These are phyloP conservation scores for Tenthredo mesomela DNA, from an alignment of 2,888 invertebrate genomes.

Conservation along the genomic window DNA sequence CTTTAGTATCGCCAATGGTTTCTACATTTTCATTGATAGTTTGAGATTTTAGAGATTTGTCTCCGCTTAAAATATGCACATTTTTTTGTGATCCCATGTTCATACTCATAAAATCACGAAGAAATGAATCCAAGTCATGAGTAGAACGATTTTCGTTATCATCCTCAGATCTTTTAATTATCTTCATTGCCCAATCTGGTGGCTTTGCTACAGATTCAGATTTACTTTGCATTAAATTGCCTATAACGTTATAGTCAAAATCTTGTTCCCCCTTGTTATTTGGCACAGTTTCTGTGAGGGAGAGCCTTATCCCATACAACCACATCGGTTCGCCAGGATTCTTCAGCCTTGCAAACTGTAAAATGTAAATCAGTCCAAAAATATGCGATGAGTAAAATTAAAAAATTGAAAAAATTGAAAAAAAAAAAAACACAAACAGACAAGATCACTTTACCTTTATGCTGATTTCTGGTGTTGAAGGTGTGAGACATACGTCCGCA, in stretches of 20 bases:
- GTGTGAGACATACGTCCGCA: conserved; percentile 69
- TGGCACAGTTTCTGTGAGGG: conserved; percentile 64
- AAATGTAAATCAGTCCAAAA: conserved; percentile 49
- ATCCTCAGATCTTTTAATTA: conserved; percentile 58
- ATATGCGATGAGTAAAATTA: not conserved
- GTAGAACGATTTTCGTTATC: conserved; percentile 50
- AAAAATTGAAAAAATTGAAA: too few relatives aligned
- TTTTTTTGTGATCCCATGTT: conserved; percentile 50
- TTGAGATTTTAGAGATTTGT: conserved; percentile 42
- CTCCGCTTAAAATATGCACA: conserved; percentile 16
- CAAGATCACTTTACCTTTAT: conserved; percentile 67
- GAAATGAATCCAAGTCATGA: conserved; percentile 54
- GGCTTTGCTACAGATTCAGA: conserved; percentile 54
- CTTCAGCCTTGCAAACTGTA: conserved; percentile 75
- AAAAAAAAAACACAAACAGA: not conserved
- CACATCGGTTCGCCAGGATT: conserved; percentile 71
- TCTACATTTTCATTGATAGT: not conserved
- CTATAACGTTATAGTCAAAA: conserved; percentile 68
- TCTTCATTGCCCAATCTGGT: conserved; percentile 58
- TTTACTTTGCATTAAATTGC: conserved; percentile 63
- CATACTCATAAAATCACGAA: conserved; percentile 56
- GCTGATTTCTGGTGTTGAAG: conserved; percentile 70
- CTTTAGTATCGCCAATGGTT: conserved; percentile 23
- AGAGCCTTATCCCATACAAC: conserved; percentile 76
- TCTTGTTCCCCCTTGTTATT: conserved; percentile 53